Evolutionary conservation across 2,888 invertebrate genomes (phyloP).

Genomic region (Mesochorus sp.): DNA sequence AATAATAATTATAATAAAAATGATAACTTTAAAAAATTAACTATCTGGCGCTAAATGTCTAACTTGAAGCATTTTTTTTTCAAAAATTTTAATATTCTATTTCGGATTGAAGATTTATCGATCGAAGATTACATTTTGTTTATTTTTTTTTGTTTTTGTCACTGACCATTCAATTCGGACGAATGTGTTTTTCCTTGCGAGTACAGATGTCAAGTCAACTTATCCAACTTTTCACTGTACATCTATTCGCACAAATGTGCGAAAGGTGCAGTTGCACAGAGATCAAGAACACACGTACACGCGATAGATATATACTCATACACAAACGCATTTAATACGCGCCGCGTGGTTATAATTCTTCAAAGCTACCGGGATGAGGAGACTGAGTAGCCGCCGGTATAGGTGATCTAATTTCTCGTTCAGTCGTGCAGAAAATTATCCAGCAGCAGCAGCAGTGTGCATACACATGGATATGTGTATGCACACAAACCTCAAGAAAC

Average conservation of each 20-base stretch:
- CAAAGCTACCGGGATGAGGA: slow-evolving; percentile 76
- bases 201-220: background rate
- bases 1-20: no score
- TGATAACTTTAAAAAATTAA: no score
- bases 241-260: slow-evolving; percentile 13
- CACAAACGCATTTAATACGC: background rate
- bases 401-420: slow-evolving; percentile 82
- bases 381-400: slow-evolving; percentile 62
- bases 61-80: no score
- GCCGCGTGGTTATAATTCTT: slow-evolving; percentile 60
- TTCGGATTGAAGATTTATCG: no score
- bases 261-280: slow-evolving; percentile 35
- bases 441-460: slow-evolving; percentile 53
- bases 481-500: no score
- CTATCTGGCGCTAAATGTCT: no score
- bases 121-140: no score
- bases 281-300: slow-evolving; percentile 30
- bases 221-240: background rate
- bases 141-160: no score
- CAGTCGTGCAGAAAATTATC: slow-evolving; percentile 82
- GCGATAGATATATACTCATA: background rate
- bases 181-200: no score
- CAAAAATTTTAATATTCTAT: no score
- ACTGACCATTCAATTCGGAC: no score
- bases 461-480: background rate